Percentiles rank a stretch among this genome's conserved stretches.
Evolutionary conservation across 2,797 vertebrate genomes (phyloP).

Genomic region (Pelodytes ibericus): DNA sequence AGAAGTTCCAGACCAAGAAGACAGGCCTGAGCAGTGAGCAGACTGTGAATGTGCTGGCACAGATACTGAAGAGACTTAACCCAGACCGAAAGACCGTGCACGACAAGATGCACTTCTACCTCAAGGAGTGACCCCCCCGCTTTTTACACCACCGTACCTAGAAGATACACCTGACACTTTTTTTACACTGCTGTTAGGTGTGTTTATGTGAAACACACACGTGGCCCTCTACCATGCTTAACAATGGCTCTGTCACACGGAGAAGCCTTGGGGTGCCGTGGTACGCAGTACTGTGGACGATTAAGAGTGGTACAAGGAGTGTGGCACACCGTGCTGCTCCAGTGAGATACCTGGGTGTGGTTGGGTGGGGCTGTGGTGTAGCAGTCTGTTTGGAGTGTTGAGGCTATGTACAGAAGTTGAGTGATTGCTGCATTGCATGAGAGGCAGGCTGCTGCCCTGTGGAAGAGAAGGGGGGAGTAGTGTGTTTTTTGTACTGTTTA

Average conservation of each 20-base stretch:
- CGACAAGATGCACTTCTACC: conserved; percentile 95
- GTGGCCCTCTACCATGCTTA: too few species aligned
- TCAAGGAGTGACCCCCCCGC: conserved; percentile 77
- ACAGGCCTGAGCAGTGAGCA: conserved; percentile 92
- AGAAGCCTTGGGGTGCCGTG: too few species aligned
- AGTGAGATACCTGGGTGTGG: not conserved
- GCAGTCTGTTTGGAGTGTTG: not conserved
- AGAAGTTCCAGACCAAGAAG: conserved; percentile 95
- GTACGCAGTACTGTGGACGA: not conserved
- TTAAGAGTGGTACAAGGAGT: too few species aligned
- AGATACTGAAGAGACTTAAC: conserved; percentile 93
- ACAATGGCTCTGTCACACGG: too few species aligned
- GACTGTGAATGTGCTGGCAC: conserved; percentile 91
- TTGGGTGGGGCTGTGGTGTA: not conserved
- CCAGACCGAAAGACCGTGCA: conserved; percentile 89
- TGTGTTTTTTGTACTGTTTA: not conserved
- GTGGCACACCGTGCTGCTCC: too few species aligned
- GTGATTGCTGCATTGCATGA: too few species aligned
- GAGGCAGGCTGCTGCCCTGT: too few species aligned
- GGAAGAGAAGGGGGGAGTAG: not conserved
- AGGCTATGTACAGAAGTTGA: too few species aligned
- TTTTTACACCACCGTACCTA: not conserved
- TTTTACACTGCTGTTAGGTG: not conserved
- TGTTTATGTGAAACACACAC: not conserved
- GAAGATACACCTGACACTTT: too few species aligned